phyloP scores from a whole-genome alignment of 2,113 vertebrate species.

The Neolamprologus tretocephalus region DNA sequence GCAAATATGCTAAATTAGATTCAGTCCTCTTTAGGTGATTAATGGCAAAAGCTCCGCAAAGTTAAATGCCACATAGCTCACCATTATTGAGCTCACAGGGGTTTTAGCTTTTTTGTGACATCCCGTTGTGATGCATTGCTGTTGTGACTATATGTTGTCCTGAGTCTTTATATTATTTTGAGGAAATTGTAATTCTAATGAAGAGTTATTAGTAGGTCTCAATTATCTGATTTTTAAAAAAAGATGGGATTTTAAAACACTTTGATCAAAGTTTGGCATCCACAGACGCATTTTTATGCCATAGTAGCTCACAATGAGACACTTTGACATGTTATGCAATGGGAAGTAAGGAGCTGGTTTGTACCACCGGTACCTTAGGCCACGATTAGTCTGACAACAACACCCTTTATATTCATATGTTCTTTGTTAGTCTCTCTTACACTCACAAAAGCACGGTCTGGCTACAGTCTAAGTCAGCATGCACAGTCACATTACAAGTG shows the following conservation, averaged over 20 bases:
- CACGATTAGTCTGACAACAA: not conserved
- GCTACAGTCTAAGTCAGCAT: constrained; percentile 14
- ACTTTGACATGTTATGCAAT: not conserved
- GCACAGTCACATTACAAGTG: constrained; percentile 34
- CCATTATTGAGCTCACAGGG: not conserved
- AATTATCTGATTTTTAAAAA: not conserved
- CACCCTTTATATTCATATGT: not conserved
- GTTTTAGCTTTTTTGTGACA: not conserved
- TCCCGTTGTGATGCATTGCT: not conserved
- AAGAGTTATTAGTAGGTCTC: not conserved
- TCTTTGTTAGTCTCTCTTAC: not conserved
- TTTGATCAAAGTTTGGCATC: not conserved
- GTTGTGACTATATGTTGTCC: not conserved
- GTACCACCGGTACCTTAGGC: not conserved
- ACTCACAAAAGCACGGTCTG: not conserved
- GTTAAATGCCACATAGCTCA: not conserved
- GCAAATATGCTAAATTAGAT: constrained; percentile 31
- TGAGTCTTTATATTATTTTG: not conserved
- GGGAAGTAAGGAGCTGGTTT: not conserved
- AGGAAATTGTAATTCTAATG: not conserved
- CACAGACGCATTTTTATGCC: not conserved
- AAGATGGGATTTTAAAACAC: not conserved
- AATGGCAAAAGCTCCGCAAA: constrained; percentile 11
- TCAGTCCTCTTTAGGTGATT: not conserved
- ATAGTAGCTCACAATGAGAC: not conserved